Conservation (phyloP, 2,113 vertebrate species). For the Indicator maculatus region DNA sequence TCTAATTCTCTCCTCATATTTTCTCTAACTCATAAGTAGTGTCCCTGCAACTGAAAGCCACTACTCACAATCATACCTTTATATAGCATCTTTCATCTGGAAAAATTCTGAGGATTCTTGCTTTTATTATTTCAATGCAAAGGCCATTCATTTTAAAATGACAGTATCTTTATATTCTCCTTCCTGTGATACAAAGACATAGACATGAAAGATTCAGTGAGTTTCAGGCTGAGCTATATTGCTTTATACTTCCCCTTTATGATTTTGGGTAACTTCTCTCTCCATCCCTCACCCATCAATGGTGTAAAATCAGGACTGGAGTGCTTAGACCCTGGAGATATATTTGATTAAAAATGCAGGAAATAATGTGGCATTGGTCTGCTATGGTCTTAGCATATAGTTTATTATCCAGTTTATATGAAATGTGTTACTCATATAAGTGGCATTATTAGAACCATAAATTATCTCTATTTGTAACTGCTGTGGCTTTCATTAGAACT, state of each 20-base stretch:
- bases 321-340: not conserved
- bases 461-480: slow-evolving; percentile 24
- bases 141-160: slow-evolving; percentile 36
- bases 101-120: not conserved
- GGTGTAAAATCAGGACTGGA: not conserved
- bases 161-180: slow-evolving; percentile 13
- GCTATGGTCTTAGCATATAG: slow-evolving; percentile 2
- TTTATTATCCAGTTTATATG: slow-evolving; percentile 63
- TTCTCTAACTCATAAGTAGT: not conserved
- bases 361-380: not conserved
- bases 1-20: not conserved
- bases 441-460: slow-evolving; percentile 59
- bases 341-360: slow-evolving; percentile 62
- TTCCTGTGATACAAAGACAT: slow-evolving; percentile 4
- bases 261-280: not conserved
- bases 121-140: slow-evolving; percentile 32
- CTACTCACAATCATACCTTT: not conserved
- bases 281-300: not conserved
- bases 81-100: not conserved
- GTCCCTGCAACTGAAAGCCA: not conserved
- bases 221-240: not conserved
- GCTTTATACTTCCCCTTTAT: not conserved
- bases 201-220: slow-evolving; percentile 37
- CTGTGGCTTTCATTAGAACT: slow-evolving; percentile 29
- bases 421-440: slow-evolving; percentile 61